Base-by-base conservation (phyloP, 2,797 vertebrate species). In the Anguilla anguilla region DNA sequence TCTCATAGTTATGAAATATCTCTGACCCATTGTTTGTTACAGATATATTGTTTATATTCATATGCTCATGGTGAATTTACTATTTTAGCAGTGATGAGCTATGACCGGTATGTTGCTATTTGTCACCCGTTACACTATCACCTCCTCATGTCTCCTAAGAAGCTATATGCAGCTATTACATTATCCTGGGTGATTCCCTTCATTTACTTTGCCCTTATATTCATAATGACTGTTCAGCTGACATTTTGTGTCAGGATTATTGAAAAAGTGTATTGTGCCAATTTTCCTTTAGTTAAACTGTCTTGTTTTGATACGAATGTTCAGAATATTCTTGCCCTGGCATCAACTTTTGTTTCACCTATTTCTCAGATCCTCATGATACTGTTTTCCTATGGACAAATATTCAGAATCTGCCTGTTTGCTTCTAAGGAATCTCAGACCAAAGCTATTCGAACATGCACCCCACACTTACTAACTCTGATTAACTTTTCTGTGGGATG, bases 71-170 rank as follows among this genome's bases (percentile, higher is more conserved):
- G 53, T 46, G 93, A 94, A 87, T 93, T 93, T 81, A 93, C 91
- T 6, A 93, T 94, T 88, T 89, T 94, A 13, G 92, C 92, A 57
- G 93, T 35, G 1, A 94, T 94, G 94, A 92, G 92, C 84, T 94
- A 94, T 9, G 93, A 94, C 83, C 90, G 93, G 43, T 95, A 93
- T 49, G 35, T 92, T 17, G 92, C 94, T 0, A 91, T 94, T 84
- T 94, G 93, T 55, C 25, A 90, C 28, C 94, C 93, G 0, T 88
- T 94, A 83, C 89, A 85, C 19, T 94, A 93, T 86, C 89, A 92
- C 13, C 3, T 43, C 0, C 72, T 92, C 31, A 93, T 95, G 93
- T 91, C 93, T 13, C 87, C 88, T 51, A 83, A 39, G 2, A 93
- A 86, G 51, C 10, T 92, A 31, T 88, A 88, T 11, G 93, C 90